Evolutionary conservation across 2,113 vertebrate genomes (phyloP), one percentile per base, ranked within the genome.

Genomic region (Nothobranchius furzeri): DNA sequence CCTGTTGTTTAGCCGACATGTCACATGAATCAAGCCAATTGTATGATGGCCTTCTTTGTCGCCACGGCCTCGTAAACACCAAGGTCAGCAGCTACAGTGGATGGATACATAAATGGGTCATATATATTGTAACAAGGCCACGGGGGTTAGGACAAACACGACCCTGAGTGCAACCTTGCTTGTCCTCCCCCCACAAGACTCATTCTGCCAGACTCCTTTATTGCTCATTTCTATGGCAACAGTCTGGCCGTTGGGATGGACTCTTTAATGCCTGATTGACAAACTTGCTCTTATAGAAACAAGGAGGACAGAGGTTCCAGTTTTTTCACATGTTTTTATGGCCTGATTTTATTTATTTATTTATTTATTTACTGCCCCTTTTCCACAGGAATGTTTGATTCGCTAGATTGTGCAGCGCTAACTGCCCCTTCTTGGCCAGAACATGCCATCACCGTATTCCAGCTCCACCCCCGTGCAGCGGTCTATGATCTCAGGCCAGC

Each of bases 81-180:
- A 87, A 88, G 90, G 88, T 90, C 85, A 81, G 73, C 64, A 0
- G 54, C 81, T 47, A 51, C 81, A 55, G 52, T 73, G 84, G 78
- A 88, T 80, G 70, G 79, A 87, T 78, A 86, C 85, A 56, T 84
- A 88, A 88, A 88, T 82, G 78, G 85, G 75, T 88, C 86, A 73
- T 87, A 89, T 87, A 89, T 87, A 88, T 89, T 78, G 77, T 65
- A 85, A 82, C 86, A 83, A 88, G 85, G 83, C 87, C 72, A 68
- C 15, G 49, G 81, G 82, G 90, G 86, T 91, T 82, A 85, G 68
- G 1, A 56, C 81, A 84, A 80, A 85, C 64, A 76, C 85, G 81
- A 90, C 89, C 88, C 83, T 83, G 60, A 87, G 84, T 25, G n/a
- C 79, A 75, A 75, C 71, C 81, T 78, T 53, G 60, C 66, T 49